Percentiles rank a stretch among this genome's conserved stretches.
These are phyloP conservation scores for Leguminivora glycinivorella DNA, from an alignment of 1,140 invertebrate species.

Conservation along the genomic window DNA sequence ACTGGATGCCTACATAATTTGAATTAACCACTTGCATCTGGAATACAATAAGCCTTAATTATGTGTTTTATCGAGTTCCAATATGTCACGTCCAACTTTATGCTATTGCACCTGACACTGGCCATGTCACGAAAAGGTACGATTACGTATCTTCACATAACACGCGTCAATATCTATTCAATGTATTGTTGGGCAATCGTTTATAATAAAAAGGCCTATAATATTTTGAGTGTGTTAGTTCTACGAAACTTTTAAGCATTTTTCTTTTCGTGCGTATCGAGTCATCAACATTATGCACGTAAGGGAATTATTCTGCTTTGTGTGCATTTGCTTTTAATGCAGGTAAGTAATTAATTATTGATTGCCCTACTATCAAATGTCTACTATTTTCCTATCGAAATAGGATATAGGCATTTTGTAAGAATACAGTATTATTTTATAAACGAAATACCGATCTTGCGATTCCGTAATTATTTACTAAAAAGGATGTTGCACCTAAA, in stretches of 20 bases:
- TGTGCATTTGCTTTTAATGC: neutral
- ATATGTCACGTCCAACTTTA: conserved; percentile 10
- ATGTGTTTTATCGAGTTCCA: conserved; percentile 3
- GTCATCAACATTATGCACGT: neutral
- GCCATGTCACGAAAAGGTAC: neutral
- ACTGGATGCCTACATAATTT: no score
- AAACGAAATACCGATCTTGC: no score
- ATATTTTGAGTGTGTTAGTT: neutral
- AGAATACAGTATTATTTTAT: no score
- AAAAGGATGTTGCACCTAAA: no score
- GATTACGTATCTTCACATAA: conserved; percentile 9
- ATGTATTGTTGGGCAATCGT: neutral
- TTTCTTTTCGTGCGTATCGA: neutral
- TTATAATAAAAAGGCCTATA: conserved; percentile 4
- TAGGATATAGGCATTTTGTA: no score
- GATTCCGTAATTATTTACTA: no score
- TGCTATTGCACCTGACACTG: conserved; percentile 3
- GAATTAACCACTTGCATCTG: neutral
- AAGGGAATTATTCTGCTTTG: conserved; percentile 18
- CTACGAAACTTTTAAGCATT: conserved; percentile 6
- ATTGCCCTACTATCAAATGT: neutral
- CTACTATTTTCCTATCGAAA: neutral
- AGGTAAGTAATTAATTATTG: conserved; percentile 4
- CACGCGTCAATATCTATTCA: neutral
- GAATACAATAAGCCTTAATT: conserved; percentile 2